Base-by-base conservation (phyloP, 2,888 invertebrate genomes). In the Teleogryllus oceanicus region DNA sequence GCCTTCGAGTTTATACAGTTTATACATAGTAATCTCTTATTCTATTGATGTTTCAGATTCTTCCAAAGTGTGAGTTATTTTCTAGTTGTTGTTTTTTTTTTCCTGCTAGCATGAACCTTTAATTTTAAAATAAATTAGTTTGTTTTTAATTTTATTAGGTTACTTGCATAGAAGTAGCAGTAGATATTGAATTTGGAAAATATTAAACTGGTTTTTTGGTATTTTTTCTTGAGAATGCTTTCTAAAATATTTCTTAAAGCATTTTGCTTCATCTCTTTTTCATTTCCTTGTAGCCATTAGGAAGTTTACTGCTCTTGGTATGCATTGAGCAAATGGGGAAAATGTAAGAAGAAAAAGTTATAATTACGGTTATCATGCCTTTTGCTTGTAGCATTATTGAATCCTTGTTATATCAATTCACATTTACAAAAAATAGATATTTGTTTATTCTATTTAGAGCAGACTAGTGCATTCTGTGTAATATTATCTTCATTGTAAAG, bases 141-240 rank as follows among this genome's bases (percentile, higher is more conserved):
- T 37, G 37, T 37, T 37, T 37, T 37, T 37, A 37, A 16, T 62
- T 62, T 62, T 62, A 37, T 37, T 37, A 37, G 37, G 37, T 8
- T 37, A 8, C 8, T 37, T 37, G 37, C 37, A 37, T 37, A 37
- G 37, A 37, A 37, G 37, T 37, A 37, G 37, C 8, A 1, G 37
- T 37, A 37, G 37, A 37, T 37, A 37, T 37, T 37, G 37, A 37
- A 37, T 37, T 37, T 37, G 37, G 37, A 37, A 37, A 37, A 37
- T 37, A 37, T 37, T 37, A 37, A 37, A 12, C 13, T 13, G 62
- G 62, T 62, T 62, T 62, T 37, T 18, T 62, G 62, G 62, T n/a
- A 62, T 62, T 18, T 62, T 16, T 62, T 62, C 62, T 62, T 62
- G 62, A 62, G 62, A 62, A 62, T 62, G 62, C n/a, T 62, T 62